Base-by-base conservation (phyloP, 2,113 vertebrate genomes). In the Nicator chloris region DNA sequence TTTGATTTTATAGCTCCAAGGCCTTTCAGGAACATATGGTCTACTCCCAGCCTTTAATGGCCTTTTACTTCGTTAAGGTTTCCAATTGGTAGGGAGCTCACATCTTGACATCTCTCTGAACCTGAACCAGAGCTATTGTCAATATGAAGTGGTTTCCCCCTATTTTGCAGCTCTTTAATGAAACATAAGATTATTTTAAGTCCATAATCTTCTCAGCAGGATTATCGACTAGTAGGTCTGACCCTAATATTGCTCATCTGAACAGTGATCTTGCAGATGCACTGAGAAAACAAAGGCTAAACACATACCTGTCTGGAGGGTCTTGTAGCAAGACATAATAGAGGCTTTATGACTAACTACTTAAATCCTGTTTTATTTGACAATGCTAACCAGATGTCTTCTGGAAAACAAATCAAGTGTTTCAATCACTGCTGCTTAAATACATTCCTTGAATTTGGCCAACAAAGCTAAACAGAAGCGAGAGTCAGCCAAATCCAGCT, bases 171-270 rank as follows among this genome's bases (percentile, higher is more conserved):
- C 57, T 92, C 90, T 96, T 92, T 86, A 96, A 92, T 86, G 93
- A 93, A 96, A 93, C 92, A 70, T 85, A 97, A 95, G 96, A 96
- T 96, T 96, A 96, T 86, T 77, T 85, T 82, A 91, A 97, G 61
- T 95, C 92, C 82, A 82, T 96, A 96, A 97, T 92, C 92, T 92
- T 96, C 92, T 95, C 90, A 96, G 84, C 40, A 94, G 95, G 88
- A 96, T 95, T 96, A 94, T 35, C 6, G 11, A 95, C 78, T 90
- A 92, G 78, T 68, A 90, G 73, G 88, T 78, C 69, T 97, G 90
- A 96, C 94, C 88, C 89, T 80, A 96, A 89, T 82, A 95, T 97
- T 92, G 90, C 92, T 97, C 91, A 94, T 89, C 95, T 96, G 93
- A 91, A 51, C 95, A 96, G 51, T 83, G 80, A 92, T 97, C 93